Percentiles rank a stretch among this genome's conserved stretches.
phyloP scores from a whole-genome alignment of 2,888 invertebrate genomes.

The Suillia variegata region DNA sequence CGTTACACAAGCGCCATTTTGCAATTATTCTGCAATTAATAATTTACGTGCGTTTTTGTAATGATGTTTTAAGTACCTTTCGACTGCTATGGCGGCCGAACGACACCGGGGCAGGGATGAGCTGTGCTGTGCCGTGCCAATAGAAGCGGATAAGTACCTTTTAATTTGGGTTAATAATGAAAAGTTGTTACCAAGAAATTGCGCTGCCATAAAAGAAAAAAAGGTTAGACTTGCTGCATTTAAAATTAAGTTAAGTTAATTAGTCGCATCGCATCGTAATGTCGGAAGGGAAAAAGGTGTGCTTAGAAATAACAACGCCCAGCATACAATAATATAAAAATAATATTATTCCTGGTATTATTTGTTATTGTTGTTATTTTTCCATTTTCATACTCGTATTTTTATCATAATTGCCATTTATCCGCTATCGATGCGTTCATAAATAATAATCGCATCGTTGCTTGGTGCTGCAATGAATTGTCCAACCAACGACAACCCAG shows the following conservation, averaged over 20 bases:
- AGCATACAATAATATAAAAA: too few relatives aligned
- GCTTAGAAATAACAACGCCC: too few relatives aligned
- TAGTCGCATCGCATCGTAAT: too few relatives aligned
- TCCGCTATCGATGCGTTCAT: not conserved
- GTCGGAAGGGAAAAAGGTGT: not conserved
- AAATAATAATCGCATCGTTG: too few relatives aligned
- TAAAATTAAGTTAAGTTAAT: not conserved
- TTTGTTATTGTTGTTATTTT: too few relatives aligned
- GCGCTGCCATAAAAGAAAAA: not conserved
- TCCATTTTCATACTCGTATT: not conserved
- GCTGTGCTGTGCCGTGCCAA: not conserved
- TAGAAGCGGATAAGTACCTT: not conserved
- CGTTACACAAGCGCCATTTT: constrained; percentile 44
- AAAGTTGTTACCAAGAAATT: not conserved
- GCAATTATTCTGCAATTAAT: constrained; percentile 53
- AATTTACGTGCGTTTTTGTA: constrained; percentile 38
- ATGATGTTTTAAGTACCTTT: not conserved
- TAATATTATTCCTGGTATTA: too few relatives aligned
- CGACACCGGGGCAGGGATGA: not conserved
- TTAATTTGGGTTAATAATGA: constrained; percentile 7
- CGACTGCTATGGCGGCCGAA: not conserved
- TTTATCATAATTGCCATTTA: not conserved
- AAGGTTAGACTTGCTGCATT: not conserved
- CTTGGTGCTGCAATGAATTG: too few relatives aligned
- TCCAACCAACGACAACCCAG: not conserved